phyloP scores from a whole-genome alignment of 2,888 invertebrate genomes.

The Gandaritis pyraliata region DNA sequence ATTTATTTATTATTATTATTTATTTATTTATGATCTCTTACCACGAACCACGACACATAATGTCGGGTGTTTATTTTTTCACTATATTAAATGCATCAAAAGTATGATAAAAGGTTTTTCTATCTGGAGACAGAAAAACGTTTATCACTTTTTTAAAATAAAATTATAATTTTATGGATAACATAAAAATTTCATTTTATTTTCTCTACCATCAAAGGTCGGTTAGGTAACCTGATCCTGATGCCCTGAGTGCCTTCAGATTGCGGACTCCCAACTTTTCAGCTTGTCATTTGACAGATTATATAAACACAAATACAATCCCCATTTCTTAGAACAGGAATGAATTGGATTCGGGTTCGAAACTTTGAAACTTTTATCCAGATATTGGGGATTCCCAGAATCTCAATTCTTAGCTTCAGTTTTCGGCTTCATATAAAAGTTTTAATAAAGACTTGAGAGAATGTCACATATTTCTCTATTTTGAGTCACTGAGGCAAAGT shows the following conservation, averaged over 20 bases:
- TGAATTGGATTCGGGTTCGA: slow-evolving; percentile 16
- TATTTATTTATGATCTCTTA: no score
- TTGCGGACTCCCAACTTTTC: slow-evolving; percentile 45
- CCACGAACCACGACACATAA: no score
- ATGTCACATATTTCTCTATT: no score
- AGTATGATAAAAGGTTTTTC: no score
- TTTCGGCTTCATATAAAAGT: background rate
- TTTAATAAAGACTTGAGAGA: background rate
- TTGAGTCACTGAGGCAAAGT: no score
- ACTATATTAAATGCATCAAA: no score
- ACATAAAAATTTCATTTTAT: slow-evolving; percentile 4
- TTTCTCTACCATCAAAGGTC: slow-evolving; percentile 37
- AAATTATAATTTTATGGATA: no score
- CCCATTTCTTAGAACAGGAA: slow-evolving; percentile 3
- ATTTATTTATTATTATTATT: no score
- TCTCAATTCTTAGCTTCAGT: background rate
- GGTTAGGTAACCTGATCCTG: slow-evolving; percentile 46
- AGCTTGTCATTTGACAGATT: slow-evolving; percentile 51
- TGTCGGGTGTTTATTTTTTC: no score
- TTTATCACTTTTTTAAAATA: no score
- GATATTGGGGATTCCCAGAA: background rate
- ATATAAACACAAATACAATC: slow-evolving; percentile 28
- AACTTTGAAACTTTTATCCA: slow-evolving; percentile 9
- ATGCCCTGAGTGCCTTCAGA: slow-evolving; percentile 43
- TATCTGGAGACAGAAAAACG: no score